Conservation (phyloP, 2,113 vertebrate genomes). For the Ursus arctos region DNA sequence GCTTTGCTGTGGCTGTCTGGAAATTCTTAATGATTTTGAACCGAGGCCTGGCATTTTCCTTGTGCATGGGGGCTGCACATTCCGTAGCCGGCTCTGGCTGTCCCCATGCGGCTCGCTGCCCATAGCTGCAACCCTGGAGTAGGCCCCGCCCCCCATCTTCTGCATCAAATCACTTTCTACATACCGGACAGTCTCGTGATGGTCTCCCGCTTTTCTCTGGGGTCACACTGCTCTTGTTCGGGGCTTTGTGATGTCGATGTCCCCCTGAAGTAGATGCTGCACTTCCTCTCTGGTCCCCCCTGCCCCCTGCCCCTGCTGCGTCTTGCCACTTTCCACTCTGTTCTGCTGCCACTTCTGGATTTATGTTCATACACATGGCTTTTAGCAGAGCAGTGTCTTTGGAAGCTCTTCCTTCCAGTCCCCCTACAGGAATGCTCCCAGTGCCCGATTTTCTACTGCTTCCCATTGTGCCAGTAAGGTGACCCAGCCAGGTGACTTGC, state of each 20-base stretch:
- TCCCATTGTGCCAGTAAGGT: neutral
- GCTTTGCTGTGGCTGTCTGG: neutral
- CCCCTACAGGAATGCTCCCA: neutral
- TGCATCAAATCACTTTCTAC: neutral
- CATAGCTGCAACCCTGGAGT: fast-evolving
- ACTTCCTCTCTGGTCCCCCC: neutral
- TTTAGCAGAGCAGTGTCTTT: neutral
- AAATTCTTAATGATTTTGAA: neutral
- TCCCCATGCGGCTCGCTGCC: neutral
- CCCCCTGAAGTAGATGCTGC: neutral
- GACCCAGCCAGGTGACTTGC: neutral
- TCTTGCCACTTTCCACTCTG: neutral
- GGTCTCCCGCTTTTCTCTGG: neutral
- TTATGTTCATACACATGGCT: neutral
- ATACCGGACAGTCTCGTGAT: fast-evolving
- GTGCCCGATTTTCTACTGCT: neutral
- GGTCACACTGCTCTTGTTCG: neutral
- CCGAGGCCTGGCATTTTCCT: neutral
- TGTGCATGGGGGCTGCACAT: neutral
- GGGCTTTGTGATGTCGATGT: neutral
- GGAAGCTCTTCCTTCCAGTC: neutral
- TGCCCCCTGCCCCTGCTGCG: too few relatives aligned
- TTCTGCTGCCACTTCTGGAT: neutral
- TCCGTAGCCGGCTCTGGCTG: fast-evolving
- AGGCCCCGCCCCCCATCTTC: neutral